Conservation (phyloP, 2,888 invertebrate genomes). For the Tetanocera ferruginea region DNA sequence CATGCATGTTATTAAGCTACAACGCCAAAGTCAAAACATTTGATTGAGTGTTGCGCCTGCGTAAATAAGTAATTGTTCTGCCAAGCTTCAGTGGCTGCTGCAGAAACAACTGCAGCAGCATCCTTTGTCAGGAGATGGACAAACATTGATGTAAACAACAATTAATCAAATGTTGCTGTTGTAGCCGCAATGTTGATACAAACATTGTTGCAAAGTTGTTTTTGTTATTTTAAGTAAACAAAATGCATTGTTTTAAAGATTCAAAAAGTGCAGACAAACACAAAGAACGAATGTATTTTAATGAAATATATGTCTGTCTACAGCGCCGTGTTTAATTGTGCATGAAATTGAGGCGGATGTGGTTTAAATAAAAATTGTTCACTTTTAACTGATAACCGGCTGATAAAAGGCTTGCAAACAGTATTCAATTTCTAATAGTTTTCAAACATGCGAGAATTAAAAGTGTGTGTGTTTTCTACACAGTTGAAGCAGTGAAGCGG, state of each 20-base stretch:
- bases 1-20: constrained; percentile 14
- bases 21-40: constrained; percentile 53
- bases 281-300: too few relatives aligned
- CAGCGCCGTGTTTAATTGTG: too few relatives aligned
- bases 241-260: constrained; percentile 12
- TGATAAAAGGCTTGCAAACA: too few relatives aligned
- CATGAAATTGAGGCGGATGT: too few relatives aligned
- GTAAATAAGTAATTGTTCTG: constrained; percentile 15
- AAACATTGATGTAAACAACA: constrained; percentile 6
- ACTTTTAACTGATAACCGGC: too few relatives aligned
- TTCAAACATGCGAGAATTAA: too few relatives aligned
- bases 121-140: neutral
- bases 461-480: too few relatives aligned
- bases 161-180: constrained; percentile 11
- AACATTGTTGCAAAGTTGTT: constrained; percentile 16
- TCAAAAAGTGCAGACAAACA: neutral
- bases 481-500: too few relatives aligned
- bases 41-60: constrained; percentile 52
- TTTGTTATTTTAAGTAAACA: constrained; percentile 17
- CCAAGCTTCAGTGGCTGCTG: neutral
- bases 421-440: too few relatives aligned
- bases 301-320: too few relatives aligned
- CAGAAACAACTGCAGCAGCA: neutral
- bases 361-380: too few relatives aligned
- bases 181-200: neutral